Conservation (phyloP, 2,888 invertebrate genomes). For the Tachystola acroxantha region DNA sequence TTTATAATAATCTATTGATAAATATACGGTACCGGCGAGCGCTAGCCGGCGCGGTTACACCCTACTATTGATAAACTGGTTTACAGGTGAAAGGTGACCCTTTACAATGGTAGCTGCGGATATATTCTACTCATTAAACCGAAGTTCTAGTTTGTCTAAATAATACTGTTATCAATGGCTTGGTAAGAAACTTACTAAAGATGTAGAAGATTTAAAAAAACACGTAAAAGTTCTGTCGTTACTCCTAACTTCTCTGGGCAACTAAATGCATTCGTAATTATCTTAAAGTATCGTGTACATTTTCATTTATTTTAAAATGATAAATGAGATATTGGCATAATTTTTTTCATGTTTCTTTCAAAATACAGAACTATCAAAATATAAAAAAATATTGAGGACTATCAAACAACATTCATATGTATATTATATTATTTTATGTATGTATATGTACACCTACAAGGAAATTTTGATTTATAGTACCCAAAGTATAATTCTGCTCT, state of each 20-base stretch:
- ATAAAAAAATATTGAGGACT: constrained; percentile 79
- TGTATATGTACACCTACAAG: constrained; percentile 74
- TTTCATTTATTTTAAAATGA: constrained; percentile 57
- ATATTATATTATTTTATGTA: constrained; percentile 68
- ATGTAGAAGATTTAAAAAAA: constrained; percentile 44
- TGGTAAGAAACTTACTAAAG: constrained; percentile 71
- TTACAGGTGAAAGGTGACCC: constrained; percentile 48
- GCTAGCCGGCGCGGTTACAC: constrained; percentile 48
- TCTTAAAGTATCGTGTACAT: constrained; percentile 64
- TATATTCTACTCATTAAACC: constrained; percentile 62
- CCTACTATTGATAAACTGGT: constrained; percentile 67
- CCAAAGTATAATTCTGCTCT: constrained; percentile 72
- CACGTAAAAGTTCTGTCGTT: constrained; percentile 47
- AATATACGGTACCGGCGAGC: constrained; percentile 42
- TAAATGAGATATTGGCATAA: constrained; percentile 75
- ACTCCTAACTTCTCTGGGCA: constrained; percentile 51
- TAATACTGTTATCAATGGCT: constrained; percentile 79
- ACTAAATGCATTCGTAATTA: constrained; percentile 68
- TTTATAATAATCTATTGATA: constrained; percentile 64
- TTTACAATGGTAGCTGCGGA: constrained; percentile 61
- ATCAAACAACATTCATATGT: constrained; percentile 77
- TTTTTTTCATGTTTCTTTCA: constrained; percentile 62
- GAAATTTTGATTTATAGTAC: constrained; percentile 62
- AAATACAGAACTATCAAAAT: constrained; percentile 80
- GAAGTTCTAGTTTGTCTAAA: constrained; percentile 71